These are phyloP conservation scores for Aphaenogaster rudis DNA, from an alignment of 1,140 invertebrate genomes.

Conservation along the genomic window DNA sequence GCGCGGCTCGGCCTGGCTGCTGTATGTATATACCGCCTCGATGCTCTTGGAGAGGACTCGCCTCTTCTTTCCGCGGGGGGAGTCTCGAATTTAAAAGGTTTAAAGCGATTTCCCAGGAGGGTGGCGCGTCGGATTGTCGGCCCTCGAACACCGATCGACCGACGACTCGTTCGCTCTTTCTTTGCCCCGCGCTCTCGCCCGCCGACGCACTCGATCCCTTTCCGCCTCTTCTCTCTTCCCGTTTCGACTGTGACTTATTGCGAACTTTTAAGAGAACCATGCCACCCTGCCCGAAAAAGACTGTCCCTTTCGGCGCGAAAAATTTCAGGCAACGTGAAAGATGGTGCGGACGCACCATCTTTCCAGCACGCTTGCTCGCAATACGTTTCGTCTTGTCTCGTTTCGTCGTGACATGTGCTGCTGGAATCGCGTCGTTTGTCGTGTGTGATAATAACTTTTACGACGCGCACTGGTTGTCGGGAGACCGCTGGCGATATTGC, in stretches of 20 bases:
- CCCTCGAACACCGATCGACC: constrained; percentile 76
- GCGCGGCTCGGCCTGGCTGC: constrained; percentile 40
- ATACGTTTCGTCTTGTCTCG: constrained; percentile 32
- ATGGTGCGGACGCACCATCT: constrained; percentile 10
- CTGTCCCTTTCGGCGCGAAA: constrained; percentile 43
- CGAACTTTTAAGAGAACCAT: constrained; percentile 65
- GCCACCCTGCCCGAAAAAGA: not conserved
- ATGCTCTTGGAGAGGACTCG: constrained; percentile 67
- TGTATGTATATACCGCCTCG: constrained; percentile 27
- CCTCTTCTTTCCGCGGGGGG: constrained; percentile 64
- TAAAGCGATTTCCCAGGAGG: constrained; percentile 86
- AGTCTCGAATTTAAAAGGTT: constrained; percentile 86
- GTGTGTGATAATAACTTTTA: constrained; percentile 73
- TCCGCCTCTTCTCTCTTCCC: constrained; percentile 43
- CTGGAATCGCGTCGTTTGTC: constrained; percentile 59
- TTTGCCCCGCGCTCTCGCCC: constrained; percentile 8
- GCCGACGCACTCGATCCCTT: constrained; percentile 29
- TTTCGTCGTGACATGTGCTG: constrained; percentile 38
- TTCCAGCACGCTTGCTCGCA: constrained; percentile 1
- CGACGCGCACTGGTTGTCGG: constrained; percentile 61
- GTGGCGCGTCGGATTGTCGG: constrained; percentile 79
- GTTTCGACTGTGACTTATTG: constrained; percentile 74
- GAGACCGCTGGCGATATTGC: constrained; percentile 52
- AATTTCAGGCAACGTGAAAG: constrained; percentile 63
- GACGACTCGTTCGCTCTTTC: constrained; percentile 58